Percentiles rank a stretch among this genome's conserved stretches.
Conservation (phyloP, 2,113 vertebrate genomes). For the Lathamus discolor region DNA sequence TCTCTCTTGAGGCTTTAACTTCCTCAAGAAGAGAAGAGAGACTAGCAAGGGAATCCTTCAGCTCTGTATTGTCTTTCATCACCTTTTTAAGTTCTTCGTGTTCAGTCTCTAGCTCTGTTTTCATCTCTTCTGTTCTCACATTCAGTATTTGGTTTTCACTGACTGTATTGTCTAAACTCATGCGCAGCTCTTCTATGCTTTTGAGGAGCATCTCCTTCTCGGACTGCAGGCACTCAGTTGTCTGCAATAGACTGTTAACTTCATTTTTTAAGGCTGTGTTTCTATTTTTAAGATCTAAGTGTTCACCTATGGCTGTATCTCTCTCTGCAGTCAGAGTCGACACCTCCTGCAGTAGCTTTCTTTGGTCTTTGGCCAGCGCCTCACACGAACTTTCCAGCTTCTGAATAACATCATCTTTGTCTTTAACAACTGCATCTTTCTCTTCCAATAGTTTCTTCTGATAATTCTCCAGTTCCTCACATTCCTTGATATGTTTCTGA, state of each 20-base stretch:
- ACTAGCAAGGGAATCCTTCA: constrained; percentile 76
- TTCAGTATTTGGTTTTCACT: constrained; percentile 72
- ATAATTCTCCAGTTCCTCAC: constrained; percentile 61
- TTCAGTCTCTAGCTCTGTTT: constrained; percentile 59
- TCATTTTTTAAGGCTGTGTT: constrained; percentile 73
- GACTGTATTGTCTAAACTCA: constrained; percentile 55
- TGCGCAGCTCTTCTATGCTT: constrained; percentile 62
- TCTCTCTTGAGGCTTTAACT: constrained; percentile 79
- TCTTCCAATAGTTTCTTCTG: constrained; percentile 76
- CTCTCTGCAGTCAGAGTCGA: constrained; percentile 76
- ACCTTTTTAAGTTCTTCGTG: constrained; percentile 70
- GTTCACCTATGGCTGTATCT: constrained; percentile 70
- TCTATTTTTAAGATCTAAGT: constrained; percentile 71
- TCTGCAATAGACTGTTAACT: constrained; percentile 71
- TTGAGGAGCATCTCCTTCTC: constrained; percentile 75
- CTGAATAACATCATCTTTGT: constrained; percentile 77
- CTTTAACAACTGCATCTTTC: constrained; percentile 75
- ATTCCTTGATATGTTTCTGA: constrained; percentile 68
- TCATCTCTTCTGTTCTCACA: constrained; percentile 61
- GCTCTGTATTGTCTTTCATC: constrained; percentile 69
- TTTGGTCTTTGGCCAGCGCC: constrained; percentile 74
- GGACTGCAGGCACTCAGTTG: constrained; percentile 67
- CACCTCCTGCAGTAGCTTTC: constrained; percentile 71
- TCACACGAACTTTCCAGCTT: constrained; percentile 78
- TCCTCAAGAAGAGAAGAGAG: constrained; percentile 83